Base-by-base conservation (phyloP, 2,113 vertebrate species). In the Gorsachius goisagi region DNA sequence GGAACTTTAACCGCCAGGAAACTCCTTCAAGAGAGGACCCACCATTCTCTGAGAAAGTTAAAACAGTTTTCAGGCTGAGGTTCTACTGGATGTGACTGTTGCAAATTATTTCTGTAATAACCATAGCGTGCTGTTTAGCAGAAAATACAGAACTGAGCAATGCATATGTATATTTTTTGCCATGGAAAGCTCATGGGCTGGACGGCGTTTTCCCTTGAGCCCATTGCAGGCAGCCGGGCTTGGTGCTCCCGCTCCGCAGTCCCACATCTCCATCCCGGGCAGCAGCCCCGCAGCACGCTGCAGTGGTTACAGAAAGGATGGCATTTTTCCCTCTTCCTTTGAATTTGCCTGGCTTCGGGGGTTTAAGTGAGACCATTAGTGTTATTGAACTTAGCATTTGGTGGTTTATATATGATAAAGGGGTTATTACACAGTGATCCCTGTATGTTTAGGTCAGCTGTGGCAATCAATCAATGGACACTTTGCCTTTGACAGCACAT, bases 401-500 rank as follows among this genome's bases (percentile, higher is more conserved):
- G 90, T 89, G 93, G 97, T 97, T 98, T 98, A 96, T 97, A 97
- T 97, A 97, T 97, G 97, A 98, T 98, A 98, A 98, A 97, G 93
- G 85, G 77, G 59, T 96, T 98, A 97, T 98, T 98, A 97, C 97
- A 91, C 81, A 96, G 95, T 72, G 95, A 97, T 97, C 97, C 69
- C 91, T 97, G 92, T 95, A 95, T 59, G 44, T 98, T 97, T 97
- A 95, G 97, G 97, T 98, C 98, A 98, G 97, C 97, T 98, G 97
- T 93, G 90, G 97, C 97, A 97, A 97, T 98, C 97, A 98, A 97
- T 98, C 97, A 98, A 89, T 96, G 92, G 97, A 97, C 97, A 98
- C 95, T 97, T 98, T 96, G 96, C 90, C 96, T 97, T 96, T 98
- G 97, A 97, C 98, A 98, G 95, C 94, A 97, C 76, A 97, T 95